Evolutionary conservation across 2,797 vertebrate species (phyloP).

Genomic region (Rhinella marina): DNA sequence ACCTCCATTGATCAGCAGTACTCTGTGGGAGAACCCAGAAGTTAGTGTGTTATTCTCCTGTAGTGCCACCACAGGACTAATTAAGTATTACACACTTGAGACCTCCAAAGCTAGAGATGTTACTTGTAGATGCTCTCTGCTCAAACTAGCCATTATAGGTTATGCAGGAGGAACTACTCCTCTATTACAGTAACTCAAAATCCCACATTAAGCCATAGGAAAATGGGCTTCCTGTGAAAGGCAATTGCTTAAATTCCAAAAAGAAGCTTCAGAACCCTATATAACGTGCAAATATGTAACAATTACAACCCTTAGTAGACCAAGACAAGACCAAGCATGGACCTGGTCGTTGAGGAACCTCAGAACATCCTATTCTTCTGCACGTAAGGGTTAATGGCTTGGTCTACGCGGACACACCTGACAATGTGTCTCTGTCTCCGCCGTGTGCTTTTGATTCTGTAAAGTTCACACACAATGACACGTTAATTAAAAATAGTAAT

Average conservation of each 20-base stretch:
- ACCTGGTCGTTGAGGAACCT: not conserved
- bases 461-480: slow-evolving; percentile 68
- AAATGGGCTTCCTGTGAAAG: too few species aligned
- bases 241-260: too few species aligned
- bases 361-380: not conserved
- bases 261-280: too few species aligned
- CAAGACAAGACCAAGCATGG: not conserved
- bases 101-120: not conserved
- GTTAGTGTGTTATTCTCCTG: not conserved
- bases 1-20: too few species aligned
- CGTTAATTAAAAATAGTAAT: slow-evolving; percentile 74
- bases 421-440: not conserved
- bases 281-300: not conserved
- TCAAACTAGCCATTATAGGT: not conserved
- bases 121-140: not conserved
- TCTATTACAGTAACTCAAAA: too few species aligned
- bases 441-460: slow-evolving; percentile 35
- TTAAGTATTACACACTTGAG: not conserved
- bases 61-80: not conserved
- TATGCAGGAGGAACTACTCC: not conserved
- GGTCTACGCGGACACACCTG: not conserved
- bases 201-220: too few species aligned
- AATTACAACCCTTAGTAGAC: not conserved
- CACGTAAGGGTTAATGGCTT: not conserved
- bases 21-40: too few species aligned